Percentiles rank a stretch among this genome's conserved stretches.
These are phyloP conservation scores for Murina feae DNA, from an alignment of 2,113 vertebrate genomes.

Conservation along the genomic window DNA sequence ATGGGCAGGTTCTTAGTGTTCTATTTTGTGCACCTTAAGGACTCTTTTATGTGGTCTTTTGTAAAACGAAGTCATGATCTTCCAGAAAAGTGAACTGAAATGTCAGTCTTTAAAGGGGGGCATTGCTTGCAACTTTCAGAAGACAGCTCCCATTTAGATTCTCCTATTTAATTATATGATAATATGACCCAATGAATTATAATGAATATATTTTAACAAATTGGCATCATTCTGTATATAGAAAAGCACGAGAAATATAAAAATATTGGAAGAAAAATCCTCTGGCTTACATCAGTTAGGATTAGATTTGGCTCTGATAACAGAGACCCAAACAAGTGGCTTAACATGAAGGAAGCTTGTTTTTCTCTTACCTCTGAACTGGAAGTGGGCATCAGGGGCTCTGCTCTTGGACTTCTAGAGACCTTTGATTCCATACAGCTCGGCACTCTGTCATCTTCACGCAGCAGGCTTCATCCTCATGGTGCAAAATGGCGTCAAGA, in stretches of 20 bases:
- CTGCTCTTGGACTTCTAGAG: background rate
- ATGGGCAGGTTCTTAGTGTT: background rate
- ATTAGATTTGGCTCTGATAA: background rate
- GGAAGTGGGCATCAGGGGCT: background rate
- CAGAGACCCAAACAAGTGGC: background rate
- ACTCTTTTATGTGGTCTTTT: background rate
- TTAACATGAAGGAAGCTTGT: background rate
- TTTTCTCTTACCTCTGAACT: background rate
- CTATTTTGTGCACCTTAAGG: background rate
- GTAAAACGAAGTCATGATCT: background rate
- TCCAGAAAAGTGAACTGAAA: background rate
- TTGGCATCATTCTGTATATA: background rate
- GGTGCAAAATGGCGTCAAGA: background rate
- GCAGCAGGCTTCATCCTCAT: background rate
- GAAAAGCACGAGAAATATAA: slow-evolving; percentile 13
- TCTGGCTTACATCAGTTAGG: background rate
- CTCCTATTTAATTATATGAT: background rate
- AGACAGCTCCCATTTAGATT: background rate
- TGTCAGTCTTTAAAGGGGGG: background rate
- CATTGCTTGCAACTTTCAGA: background rate
- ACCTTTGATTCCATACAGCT: background rate
- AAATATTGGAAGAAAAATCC: background rate
- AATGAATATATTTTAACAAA: slow-evolving; percentile 16
- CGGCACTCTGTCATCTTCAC: background rate
- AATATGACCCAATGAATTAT: background rate